Evolutionary conservation across 2,113 vertebrate species (phyloP), one percentile per base, ranked within the genome.

Genomic region (Megaptera novaeangliae): DNA sequence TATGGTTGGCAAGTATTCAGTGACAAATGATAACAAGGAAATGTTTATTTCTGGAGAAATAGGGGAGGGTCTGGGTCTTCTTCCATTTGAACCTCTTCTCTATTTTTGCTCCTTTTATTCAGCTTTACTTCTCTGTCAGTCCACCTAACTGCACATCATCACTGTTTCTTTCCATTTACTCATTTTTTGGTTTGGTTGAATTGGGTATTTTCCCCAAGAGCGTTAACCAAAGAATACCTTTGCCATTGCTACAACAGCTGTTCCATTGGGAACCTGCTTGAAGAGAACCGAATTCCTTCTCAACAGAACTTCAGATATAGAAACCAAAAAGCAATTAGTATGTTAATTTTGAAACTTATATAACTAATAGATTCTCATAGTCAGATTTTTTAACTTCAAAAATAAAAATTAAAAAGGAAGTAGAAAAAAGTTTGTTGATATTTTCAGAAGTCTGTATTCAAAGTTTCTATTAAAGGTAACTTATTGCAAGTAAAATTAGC

Each of bases 321-420:
- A 87, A 90, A 44, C 44, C 44, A 72, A 46, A 92, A 59, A n/a
- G 31, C 52, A 84, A 81, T 72, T 86, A 39, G 46, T 72, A 10
- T 20, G 20, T 80, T 89, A 59, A 85, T 89, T 66, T 95, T 74
- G 2, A 85, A 93, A 93, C 6, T 85, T 74, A 81, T 10, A 25
- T 90, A 74, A 89, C 61, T 88, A 89, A 81, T 39, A 88, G 86
- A 8, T 15, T 92, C 59, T 97, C 94, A 94, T 72, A 91, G 96
- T 57, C 39, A 74, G 15, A 61, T 52, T 93, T 86, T 89, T 93
- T 72, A 90, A 66, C 14, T 29, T 23, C 63, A 71, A 71, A 90
- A 86, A n/a, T 77, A 23, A 83, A 66, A 95, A 49, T 34, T 66
- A 78, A 57, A 83, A 63, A 66, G 39, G 23, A 89, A 93, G 74